Evolutionary conservation across 2,888 invertebrate species (phyloP).

Genomic region (Ctena decussata): DNA sequence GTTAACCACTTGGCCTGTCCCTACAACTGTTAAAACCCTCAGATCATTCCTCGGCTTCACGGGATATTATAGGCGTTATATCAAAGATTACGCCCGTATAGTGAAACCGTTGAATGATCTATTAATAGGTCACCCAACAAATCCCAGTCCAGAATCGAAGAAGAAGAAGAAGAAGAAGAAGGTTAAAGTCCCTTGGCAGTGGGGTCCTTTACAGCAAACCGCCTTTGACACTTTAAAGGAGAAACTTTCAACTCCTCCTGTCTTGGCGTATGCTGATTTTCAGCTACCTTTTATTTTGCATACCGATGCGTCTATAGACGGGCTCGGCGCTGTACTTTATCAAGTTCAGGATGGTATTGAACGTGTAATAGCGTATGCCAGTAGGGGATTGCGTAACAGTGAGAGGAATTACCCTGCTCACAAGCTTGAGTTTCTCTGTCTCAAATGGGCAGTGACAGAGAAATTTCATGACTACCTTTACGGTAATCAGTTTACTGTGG

Average conservation of each 20-base stretch:
- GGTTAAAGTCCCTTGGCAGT: slow-evolving; percentile 2
- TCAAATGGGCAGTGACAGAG: slow-evolving; percentile 43
- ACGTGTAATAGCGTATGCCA: not conserved
- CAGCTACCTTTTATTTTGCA: not conserved
- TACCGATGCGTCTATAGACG: not conserved
- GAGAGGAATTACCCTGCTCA: slow-evolving; percentile 17
- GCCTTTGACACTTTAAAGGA: not conserved
- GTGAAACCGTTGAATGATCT: not conserved
- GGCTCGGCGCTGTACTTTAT: not conserved
- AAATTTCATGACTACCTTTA: slow-evolving; percentile 60
- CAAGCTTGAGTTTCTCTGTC: slow-evolving; percentile 40
- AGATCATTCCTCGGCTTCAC: not conserved
- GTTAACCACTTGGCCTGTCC: not conserved
- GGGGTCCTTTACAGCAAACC: not conserved
- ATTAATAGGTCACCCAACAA: not conserved
- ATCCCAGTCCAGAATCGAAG: not conserved
- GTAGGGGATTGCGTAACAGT: not conserved
- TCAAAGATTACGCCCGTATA: not conserved
- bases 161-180: not conserved
- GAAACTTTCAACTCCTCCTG: not conserved
- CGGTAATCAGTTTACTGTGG: slow-evolving; percentile 16
- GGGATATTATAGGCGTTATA: not conserved
- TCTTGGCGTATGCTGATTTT: not conserved
- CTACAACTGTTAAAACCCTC: not conserved
- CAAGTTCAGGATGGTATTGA: not conserved